A percentile compares a stretch with the other conserved stretches of the same genome.
Conservation (phyloP, 2,888 invertebrate species). For the Dasysyrphus albostriatus region DNA sequence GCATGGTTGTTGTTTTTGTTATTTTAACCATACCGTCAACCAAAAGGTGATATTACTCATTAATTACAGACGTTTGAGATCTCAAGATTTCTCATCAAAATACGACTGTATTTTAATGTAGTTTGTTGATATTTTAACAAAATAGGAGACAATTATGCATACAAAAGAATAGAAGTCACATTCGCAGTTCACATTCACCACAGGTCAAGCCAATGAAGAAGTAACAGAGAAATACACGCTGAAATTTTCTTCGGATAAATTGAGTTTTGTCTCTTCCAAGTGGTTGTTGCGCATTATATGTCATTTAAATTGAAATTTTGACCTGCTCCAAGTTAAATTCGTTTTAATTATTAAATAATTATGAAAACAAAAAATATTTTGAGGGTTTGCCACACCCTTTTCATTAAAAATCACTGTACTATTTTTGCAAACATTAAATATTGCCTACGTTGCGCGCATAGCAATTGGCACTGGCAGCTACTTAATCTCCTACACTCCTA, state of each 20-base stretch:
- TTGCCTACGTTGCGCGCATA: slow-evolving; percentile 32
- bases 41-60: too few relatives aligned
- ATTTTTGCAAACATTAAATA: slow-evolving; percentile 37
- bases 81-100: neutral
- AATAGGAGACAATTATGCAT: neutral
- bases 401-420: slow-evolving; percentile 35
- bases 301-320: slow-evolving; percentile 7
- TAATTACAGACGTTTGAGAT: neutral
- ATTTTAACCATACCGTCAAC: neutral
- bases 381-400: slow-evolving; percentile 69
- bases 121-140: neutral
- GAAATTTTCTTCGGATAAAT: neutral
- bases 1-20: neutral
- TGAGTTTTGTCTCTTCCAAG: neutral
- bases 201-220: neutral
- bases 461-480: slow-evolving; percentile 1
- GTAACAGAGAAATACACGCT: neutral
- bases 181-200: neutral
- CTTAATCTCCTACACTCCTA: neutral
- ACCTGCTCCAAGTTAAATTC: slow-evolving; percentile 4
- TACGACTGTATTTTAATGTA: neutral
- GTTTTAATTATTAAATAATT: slow-evolving; percentile 19
- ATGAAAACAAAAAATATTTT: slow-evolving; percentile 21
- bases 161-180: neutral
- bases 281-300: slow-evolving; percentile 64